Evolutionary conservation across 2,888 invertebrate genomes (phyloP).

Genomic region (Molorchus minor): DNA sequence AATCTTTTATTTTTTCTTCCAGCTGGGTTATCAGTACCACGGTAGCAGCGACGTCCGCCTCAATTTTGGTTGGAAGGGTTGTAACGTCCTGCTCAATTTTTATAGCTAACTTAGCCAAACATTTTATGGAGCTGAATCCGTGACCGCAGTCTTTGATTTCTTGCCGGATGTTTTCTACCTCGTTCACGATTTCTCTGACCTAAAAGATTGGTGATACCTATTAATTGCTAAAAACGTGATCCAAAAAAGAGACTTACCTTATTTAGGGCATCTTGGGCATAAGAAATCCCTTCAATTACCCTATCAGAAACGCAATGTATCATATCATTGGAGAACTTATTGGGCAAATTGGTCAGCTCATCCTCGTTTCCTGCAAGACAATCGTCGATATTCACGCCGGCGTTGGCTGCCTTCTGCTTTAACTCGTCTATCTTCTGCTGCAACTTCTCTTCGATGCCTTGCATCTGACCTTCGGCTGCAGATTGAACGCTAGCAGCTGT

Average conservation of each 20-base stretch:
- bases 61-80: constrained; percentile 8
- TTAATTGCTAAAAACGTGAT: background rate
- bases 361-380: constrained; percentile 27
- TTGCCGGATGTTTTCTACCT: constrained; percentile 24
- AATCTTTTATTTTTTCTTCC: background rate
- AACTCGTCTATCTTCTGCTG: constrained; percentile 22
- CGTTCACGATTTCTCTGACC: constrained; percentile 17
- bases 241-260: background rate
- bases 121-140: constrained; percentile 20
- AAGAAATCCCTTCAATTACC: background rate
- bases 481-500: constrained; percentile 9
- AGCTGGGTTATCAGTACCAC: background rate
- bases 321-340: constrained; percentile 11
- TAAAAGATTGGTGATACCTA: background rate
- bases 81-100: constrained; percentile 27
- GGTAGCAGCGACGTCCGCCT: background rate
- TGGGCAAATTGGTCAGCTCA: constrained; percentile 23
- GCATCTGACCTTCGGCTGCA: constrained; percentile 9
- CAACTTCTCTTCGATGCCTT: constrained; percentile 11
- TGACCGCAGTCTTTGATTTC: constrained; percentile 29
- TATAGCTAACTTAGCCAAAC: constrained; percentile 24
- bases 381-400: constrained; percentile 31
- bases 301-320: constrained; percentile 11
- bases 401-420: constrained; percentile 26
- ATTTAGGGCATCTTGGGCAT: background rate